These are phyloP conservation scores for Leptosomus discolor DNA, from an alignment of 2,113 vertebrate species.

Conservation along the genomic window DNA sequence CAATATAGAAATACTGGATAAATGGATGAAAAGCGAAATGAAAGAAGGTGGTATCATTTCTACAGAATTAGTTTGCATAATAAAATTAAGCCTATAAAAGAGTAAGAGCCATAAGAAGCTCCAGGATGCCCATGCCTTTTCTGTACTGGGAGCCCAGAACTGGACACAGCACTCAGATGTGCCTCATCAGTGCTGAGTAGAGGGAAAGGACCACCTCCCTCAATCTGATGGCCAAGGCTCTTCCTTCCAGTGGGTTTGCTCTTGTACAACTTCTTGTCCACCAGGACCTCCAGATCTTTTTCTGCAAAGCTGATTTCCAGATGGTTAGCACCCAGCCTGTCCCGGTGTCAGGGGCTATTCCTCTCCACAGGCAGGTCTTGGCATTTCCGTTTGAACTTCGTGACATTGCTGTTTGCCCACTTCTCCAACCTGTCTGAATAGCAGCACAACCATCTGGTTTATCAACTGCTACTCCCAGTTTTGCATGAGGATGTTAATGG, in stretches of 20 bases:
- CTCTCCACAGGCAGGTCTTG: background rate
- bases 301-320: background rate
- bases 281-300: background rate
- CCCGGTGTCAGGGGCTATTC: background rate
- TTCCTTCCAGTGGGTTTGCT: background rate
- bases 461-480: background rate
- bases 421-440: background rate
- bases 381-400: background rate
- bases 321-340: accelerated
- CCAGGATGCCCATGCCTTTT: background rate
- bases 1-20: background rate
- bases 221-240: background rate
- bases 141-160: background rate
- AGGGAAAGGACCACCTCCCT: background rate
- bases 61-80: background rate
- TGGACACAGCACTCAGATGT: too few relatives aligned
- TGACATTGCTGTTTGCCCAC: background rate
- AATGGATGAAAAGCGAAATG: background rate
- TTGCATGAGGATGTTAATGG: accelerated
- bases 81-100: background rate
- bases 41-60: background rate
- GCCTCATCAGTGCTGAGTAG: background rate
- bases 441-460: background rate
- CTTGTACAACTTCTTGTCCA: background rate
- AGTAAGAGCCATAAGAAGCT: background rate